Base-by-base conservation (phyloP, 2,888 invertebrate genomes). In the Meghimatium bilineatum region DNA sequence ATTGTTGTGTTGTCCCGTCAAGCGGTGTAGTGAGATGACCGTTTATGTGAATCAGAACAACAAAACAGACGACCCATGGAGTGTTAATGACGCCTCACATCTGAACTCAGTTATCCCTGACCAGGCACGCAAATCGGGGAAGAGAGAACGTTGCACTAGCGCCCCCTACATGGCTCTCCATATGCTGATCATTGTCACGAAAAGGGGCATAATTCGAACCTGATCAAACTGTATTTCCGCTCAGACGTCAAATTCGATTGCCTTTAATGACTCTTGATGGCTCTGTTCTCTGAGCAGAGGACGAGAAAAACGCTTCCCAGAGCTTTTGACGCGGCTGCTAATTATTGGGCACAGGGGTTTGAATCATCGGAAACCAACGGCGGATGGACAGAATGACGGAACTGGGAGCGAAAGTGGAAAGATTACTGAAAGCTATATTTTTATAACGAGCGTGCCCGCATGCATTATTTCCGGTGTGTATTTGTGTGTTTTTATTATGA, bases 191-290 rank as follows among this genome's bases (percentile, higher is more conserved):
- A 81, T 81, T 72, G 81, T 74, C 81, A 81, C 60, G 75, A 75
- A 52, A 76, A 36, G 44, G 76, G 82, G 36, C 52, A 82, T 82
- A 82, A 82, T 82, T 82, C 82, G 69, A 76, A 76, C 76, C 52
- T 82, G 76, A 82, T 82, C 82, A 82, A 82, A 82, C 82, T 67
- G 76, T 49, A 76, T 69, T 76, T 82, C 82, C 82, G 82, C 76
- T 74, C 82, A 75, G 76, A 44, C 66, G 82, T 82, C 82, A 82
- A 60, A 44, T 79, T 75, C 76, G 82, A 82, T 82, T 52, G 82
- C 44, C 29, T 66, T 49, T 76, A 82, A 76, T 76, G 82, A 76
- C 82, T 63, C 67, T 66, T 76, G 82, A 82, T 67, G 76, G 49
- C 52, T 34, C 26, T 29, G 66, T 76, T 82, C 36, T 63, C 34